Evolutionary conservation across 2,797 vertebrate genomes (phyloP).

Genomic region (Cirrhinus molitorella): DNA sequence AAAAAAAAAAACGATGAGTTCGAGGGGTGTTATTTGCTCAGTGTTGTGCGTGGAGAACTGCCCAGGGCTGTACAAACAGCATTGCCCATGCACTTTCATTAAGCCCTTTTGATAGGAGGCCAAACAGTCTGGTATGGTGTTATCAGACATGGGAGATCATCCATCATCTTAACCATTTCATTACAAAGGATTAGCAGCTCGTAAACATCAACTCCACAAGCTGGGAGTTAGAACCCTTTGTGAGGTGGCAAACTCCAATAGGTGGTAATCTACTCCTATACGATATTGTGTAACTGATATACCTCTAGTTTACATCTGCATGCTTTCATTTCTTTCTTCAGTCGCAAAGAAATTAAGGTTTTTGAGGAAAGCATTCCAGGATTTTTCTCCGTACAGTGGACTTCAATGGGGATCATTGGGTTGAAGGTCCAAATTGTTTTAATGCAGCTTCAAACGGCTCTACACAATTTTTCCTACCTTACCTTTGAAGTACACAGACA

Average conservation of each 20-base stretch:
- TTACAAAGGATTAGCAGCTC: slow-evolving; percentile 40
- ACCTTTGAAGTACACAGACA: no score
- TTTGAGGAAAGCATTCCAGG: no score
- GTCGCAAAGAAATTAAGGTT: no score
- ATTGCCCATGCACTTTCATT: slow-evolving; percentile 56
- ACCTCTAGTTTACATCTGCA: neutral
- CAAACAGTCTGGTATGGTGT: slow-evolving; percentile 57
- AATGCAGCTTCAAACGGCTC: no score
- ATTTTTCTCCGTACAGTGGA: no score
- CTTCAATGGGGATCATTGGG: no score
- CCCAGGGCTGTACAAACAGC: slow-evolving; percentile 53
- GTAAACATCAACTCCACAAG: slow-evolving; percentile 11
- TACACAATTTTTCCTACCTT: no score
- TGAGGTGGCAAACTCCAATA: neutral
- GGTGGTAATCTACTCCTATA: no score
- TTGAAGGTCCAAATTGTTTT: no score
- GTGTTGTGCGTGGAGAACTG: slow-evolving; percentile 33
- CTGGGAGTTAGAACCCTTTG: neutral
- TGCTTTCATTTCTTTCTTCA: no score
- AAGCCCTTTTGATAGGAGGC: slow-evolving; percentile 52
- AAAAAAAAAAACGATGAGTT: neutral
- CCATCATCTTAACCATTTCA: slow-evolving; percentile 52
- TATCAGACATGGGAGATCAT: slow-evolving; percentile 59
- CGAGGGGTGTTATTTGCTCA: slow-evolving; percentile 15
- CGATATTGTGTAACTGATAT: neutral